Conservation (phyloP, 2,113 vertebrate species). For the Trochalopteron elliotii region DNA sequence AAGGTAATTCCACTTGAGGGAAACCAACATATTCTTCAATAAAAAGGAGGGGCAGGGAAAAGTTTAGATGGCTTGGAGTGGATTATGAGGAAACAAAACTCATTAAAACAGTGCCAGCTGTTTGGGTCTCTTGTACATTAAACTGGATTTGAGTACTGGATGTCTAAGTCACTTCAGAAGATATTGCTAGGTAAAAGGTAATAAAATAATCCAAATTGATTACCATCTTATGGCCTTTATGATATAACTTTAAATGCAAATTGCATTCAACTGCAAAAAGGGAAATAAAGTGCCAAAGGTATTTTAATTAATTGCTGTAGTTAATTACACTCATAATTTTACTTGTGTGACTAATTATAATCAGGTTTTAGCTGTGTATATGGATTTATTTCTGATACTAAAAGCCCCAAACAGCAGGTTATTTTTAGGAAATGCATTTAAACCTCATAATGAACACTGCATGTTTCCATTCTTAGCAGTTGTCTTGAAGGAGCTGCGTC, state of each 20-base stretch:
- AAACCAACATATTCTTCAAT: neutral
- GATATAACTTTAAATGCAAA: neutral
- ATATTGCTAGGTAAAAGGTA: neutral
- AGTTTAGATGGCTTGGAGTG: neutral
- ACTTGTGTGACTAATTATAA: constrained; percentile 25
- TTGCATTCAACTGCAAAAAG: neutral
- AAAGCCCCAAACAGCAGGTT: neutral
- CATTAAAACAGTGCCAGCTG: neutral
- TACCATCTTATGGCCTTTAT: neutral
- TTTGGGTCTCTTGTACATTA: no score
- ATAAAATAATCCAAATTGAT: neutral
- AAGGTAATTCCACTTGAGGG: neutral
- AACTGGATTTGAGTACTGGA: neutral
- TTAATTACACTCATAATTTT: constrained; percentile 32
- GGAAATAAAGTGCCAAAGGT: constrained; percentile 10
- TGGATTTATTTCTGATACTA: neutral
- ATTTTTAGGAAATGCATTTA: neutral
- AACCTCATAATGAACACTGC: neutral
- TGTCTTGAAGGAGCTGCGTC: neutral
- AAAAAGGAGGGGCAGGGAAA: neutral
- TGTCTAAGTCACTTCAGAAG: neutral
- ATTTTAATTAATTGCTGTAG: constrained; percentile 22
- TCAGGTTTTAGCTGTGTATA: neutral
- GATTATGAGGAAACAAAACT: neutral
- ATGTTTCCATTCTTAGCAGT: neutral